These are phyloP conservation scores for Austrofundulus limnaeus DNA, from an alignment of 2,113 vertebrate genomes.

Conservation along the genomic window DNA sequence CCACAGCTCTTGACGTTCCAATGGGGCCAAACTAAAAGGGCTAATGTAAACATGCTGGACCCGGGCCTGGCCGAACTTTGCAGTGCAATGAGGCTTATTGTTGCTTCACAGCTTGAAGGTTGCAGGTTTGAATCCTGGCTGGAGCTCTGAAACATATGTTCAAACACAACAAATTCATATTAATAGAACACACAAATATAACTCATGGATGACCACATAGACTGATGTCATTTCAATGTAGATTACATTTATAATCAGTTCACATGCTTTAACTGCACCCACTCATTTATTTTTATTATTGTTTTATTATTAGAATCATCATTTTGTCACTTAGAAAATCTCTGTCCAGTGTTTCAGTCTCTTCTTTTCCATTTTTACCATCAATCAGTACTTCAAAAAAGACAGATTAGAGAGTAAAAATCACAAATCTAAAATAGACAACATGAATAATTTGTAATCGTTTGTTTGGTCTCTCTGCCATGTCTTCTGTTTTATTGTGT, in stretches of 20 bases:
- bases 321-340: slow-evolving; percentile 25
- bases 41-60: too few relatives aligned
- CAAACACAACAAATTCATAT: slow-evolving; percentile 13
- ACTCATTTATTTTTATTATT: slow-evolving; percentile 23
- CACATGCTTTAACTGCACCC: slow-evolving; percentile 42
- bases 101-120: too few relatives aligned
- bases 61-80: too few relatives aligned
- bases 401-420: slow-evolving; percentile 35
- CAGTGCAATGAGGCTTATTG: too few relatives aligned
- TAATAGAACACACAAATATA: slow-evolving; percentile 41
- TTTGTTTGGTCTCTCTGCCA: slow-evolving; percentile 33
- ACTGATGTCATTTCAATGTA: slow-evolving; percentile 64
- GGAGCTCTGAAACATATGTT: not conserved
- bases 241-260: slow-evolving; percentile 56
- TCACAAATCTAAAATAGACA: slow-evolving; percentile 35
- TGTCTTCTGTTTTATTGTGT: slow-evolving; percentile 25
- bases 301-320: slow-evolving; percentile 2
- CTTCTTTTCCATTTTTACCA: slow-evolving; percentile 13
- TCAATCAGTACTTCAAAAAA: slow-evolving; percentile 32
- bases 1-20: too few relatives aligned
- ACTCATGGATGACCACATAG: slow-evolving; percentile 40
- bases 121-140: too few relatives aligned
- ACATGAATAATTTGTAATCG: slow-evolving; percentile 43
- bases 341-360: slow-evolving; percentile 17
- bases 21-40: too few relatives aligned